Evolutionary conservation across 2,888 invertebrate species (phyloP).

Genomic region (Elaeidobius kamerunicus): DNA sequence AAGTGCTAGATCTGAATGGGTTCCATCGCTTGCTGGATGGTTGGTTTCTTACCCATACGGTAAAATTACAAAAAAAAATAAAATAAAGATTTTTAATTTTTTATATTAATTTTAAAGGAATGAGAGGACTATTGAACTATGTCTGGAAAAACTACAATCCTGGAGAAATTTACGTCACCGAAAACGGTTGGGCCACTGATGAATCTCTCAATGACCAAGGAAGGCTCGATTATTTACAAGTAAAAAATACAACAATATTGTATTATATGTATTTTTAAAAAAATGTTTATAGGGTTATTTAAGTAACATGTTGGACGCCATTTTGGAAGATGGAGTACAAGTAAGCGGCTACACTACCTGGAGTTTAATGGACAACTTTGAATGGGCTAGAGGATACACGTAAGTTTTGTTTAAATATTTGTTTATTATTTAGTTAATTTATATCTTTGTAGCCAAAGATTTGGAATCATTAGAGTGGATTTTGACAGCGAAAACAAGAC

Average conservation of each 20-base stretch:
- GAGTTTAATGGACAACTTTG: constrained; percentile 43
- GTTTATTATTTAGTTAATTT: no score
- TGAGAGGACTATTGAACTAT: constrained; percentile 55
- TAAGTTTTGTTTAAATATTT: no score
- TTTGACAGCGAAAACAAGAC: constrained; percentile 22
- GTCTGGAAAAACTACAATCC: constrained; percentile 47
- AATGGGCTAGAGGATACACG: constrained; percentile 50
- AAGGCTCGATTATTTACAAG: constrained; percentile 36
- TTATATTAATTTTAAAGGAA: constrained; percentile 4
- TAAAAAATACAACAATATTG: constrained; percentile 19
- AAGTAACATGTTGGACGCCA: constrained; percentile 44
- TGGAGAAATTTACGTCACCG: constrained; percentile 56
- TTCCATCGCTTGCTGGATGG: constrained; percentile 20
- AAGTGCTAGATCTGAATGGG: constrained; percentile 15
- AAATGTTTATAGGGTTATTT: constrained; percentile 44
- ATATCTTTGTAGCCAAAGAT: constrained; percentile 21
- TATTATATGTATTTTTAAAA: neutral
- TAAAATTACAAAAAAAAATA: neutral
- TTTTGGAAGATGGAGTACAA: constrained; percentile 45
- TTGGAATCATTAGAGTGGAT: constrained; percentile 25
- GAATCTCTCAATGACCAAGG: constrained; percentile 17
- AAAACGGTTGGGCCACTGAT: constrained; percentile 55
- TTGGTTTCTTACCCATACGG: constrained; percentile 26
- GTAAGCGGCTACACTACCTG: constrained; percentile 48
- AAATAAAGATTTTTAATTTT: neutral